Conservation (phyloP, 2,797 vertebrate species). For the Menidia menidia region DNA sequence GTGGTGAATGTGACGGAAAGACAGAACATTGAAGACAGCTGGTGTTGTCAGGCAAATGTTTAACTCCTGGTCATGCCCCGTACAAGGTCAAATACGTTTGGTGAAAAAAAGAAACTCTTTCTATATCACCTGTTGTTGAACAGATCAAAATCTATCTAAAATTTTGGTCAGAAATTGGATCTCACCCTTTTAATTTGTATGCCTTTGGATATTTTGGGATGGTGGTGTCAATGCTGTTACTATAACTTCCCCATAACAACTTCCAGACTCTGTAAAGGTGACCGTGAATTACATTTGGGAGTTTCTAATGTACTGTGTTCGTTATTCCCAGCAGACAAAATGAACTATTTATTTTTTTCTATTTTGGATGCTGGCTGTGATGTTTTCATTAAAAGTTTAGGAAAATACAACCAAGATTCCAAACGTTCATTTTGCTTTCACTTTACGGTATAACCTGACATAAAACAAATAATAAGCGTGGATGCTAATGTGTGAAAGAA, state of each 20-base stretch:
- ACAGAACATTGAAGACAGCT: not conserved
- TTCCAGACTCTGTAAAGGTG: not conserved
- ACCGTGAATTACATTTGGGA: not conserved
- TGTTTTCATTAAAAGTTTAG: no score
- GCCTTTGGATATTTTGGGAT: not conserved
- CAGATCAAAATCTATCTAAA: not conserved
- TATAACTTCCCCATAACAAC: not conserved
- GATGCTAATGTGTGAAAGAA: no score
- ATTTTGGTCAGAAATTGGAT: not conserved
- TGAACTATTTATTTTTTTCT: not conserved
- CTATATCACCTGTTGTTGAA: not conserved
- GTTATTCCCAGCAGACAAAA: not conserved
- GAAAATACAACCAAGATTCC: no score
- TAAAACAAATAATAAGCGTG: no score
- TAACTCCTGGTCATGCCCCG: not conserved
- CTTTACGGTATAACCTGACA: no score
- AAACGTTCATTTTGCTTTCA: no score
- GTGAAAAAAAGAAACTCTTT: not conserved
- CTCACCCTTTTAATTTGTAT: not conserved
- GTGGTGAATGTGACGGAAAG: constrained; percentile 8
- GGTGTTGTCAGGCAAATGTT: constrained; percentile 10
- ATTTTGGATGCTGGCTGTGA: no score
- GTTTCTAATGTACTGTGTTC: not conserved
- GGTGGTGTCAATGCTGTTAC: not conserved
- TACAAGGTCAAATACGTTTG: not conserved